A percentile compares a stretch with the other conserved stretches of the same genome.
These are phyloP conservation scores for Antigone vipio DNA, from an alignment of 2,113 vertebrate species.

Conservation along the genomic window DNA sequence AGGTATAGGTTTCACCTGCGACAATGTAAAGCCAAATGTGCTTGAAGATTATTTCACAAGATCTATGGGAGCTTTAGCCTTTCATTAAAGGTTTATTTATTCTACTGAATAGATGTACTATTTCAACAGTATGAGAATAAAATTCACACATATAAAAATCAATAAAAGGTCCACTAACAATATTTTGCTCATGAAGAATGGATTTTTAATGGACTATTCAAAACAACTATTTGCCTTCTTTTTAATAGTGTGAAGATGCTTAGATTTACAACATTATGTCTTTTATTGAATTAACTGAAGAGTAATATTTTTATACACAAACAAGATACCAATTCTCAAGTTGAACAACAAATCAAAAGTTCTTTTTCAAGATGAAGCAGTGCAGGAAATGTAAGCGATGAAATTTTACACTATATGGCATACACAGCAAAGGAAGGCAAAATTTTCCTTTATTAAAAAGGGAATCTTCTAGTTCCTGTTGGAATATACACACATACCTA, in stretches of 20 bases:
- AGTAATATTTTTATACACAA: not conserved
- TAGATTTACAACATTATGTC: not conserved
- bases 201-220: not conserved
- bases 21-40: not conserved
- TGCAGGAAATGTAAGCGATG: not conserved
- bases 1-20: not conserved
- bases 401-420: not conserved
- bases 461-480: not conserved
- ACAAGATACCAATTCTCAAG: not conserved
- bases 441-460: not conserved
- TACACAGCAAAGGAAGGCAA: not conserved
- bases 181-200: not conserved
- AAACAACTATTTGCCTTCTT: not conserved
- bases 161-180: not conserved
- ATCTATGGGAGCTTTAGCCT: not conserved
- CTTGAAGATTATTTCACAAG: not conserved
- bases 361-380: not conserved
- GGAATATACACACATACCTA: not conserved
- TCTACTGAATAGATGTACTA: not conserved
- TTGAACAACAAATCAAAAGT: not conserved
- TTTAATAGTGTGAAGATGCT: not conserved
- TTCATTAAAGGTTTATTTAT: slow-evolving; percentile 4
- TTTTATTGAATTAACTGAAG: not conserved
- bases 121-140: not conserved
- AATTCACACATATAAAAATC: not conserved